phyloP scores from a whole-genome alignment of 2,113 vertebrate genomes.

The Ia io region DNA sequence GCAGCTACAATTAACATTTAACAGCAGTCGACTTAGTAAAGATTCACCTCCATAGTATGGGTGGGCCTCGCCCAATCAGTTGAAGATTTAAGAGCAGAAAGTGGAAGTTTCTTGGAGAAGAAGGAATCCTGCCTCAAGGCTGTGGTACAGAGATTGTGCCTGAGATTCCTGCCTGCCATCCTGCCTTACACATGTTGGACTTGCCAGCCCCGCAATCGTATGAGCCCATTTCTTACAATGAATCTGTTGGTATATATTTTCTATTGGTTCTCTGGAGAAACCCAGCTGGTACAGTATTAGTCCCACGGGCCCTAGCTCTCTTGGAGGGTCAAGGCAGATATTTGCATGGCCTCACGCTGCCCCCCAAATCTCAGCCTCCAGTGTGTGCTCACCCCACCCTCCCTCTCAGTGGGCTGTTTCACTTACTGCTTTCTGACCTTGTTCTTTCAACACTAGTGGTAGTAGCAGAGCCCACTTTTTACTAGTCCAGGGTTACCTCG shows the following conservation, averaged over 20 bases:
- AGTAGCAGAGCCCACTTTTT: not conserved
- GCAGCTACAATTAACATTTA: not conserved
- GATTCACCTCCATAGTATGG: not conserved
- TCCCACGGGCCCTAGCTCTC: not conserved
- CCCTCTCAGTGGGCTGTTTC: not conserved
- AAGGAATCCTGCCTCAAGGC: not conserved
- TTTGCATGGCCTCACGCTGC: not conserved
- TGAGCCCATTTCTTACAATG: not conserved
- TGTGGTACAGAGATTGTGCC: not conserved
- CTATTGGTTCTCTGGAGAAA: not conserved
- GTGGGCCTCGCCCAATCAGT: not conserved
- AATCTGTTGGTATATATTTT: not conserved
- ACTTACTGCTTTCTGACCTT: not conserved
- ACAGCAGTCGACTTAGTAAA: not conserved
- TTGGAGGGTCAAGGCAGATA: fast-evolving
- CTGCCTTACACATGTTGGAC: not conserved
- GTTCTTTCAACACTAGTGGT: not conserved
- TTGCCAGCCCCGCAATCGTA: not conserved
- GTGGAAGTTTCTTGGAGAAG: not conserved
- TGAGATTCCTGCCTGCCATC: not conserved
- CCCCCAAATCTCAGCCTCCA: not conserved
- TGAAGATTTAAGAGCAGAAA: not conserved
- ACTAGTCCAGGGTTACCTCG: fast-evolving
- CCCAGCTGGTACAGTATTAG: too few species aligned
- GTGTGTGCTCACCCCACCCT: fast-evolving